A percentile compares a stretch with the other conserved stretches of the same genome.
phyloP scores from a whole-genome alignment of 2,113 vertebrate genomes.

The Gadus chalcogrammus region DNA sequence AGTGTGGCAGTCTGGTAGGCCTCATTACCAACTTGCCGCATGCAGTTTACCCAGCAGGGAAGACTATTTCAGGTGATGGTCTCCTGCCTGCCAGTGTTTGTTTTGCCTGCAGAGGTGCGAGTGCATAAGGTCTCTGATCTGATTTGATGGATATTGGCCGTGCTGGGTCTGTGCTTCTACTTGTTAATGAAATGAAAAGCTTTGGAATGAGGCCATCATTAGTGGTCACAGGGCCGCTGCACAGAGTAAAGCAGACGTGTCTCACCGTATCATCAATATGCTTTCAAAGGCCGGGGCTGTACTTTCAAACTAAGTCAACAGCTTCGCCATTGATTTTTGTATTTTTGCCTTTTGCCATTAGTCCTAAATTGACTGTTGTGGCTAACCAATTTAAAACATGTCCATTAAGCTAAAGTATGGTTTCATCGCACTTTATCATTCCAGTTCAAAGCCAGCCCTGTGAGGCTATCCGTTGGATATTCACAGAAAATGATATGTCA shows the following conservation, averaged over 20 bases:
- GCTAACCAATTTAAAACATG: not conserved
- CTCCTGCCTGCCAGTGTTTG: too few relatives aligned
- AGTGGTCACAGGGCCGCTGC: constrained; percentile 13
- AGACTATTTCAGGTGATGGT: too few relatives aligned
- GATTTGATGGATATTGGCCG: too few relatives aligned
- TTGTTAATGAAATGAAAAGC: constrained; percentile 37
- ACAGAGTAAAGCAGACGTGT: constrained; percentile 12
- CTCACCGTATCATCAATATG: constrained; percentile 29
- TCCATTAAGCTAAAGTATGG: not conserved
- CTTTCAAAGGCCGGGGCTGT: constrained; percentile 18
- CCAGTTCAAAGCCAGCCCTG: not conserved
- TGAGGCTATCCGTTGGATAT: not conserved
- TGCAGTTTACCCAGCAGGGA: too few relatives aligned
- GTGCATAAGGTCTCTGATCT: too few relatives aligned
- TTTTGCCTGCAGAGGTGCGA: too few relatives aligned
- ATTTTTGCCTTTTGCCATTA: constrained; percentile 7
- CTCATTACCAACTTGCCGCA: too few relatives aligned
- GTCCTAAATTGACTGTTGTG: constrained; percentile 19
- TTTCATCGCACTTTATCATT: not conserved
- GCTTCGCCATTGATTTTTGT: constrained; percentile 26
- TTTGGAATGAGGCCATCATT: constrained; percentile 47
- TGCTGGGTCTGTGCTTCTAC: too few relatives aligned
- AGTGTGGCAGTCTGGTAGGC: too few relatives aligned
- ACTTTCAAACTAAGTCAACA: constrained; percentile 32
- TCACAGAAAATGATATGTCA: not conserved